Evolutionary conservation across 1,140 invertebrate species (phyloP).

Genomic region (Physella acuta): DNA sequence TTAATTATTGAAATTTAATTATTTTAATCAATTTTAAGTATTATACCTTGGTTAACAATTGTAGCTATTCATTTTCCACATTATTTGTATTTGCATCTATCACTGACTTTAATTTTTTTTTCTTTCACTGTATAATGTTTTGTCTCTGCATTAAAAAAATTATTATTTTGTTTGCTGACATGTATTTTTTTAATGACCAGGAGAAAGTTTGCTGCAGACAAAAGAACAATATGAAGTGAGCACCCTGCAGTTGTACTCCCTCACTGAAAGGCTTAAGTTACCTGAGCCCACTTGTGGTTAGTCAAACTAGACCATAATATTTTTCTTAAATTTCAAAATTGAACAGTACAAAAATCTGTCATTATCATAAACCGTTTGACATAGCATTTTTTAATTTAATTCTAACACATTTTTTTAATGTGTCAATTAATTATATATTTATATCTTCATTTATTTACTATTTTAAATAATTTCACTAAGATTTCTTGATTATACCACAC

Average conservation of each 20-base stretch:
- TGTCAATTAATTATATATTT: neutral
- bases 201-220: slow-evolving; percentile 49
- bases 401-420: no score
- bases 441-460: neutral
- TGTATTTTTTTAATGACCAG: slow-evolving; percentile 38
- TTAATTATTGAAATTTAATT: no score
- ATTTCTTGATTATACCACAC: neutral
- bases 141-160: neutral
- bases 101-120: neutral
- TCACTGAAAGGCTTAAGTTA: slow-evolving; percentile 82
- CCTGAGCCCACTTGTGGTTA: slow-evolving; percentile 72
- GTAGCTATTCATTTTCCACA: neutral
- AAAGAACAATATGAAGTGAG: slow-evolving; percentile 46
- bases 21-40: no score
- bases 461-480: neutral
- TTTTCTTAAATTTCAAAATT: neutral
- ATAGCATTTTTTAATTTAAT: no score
- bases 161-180: neutral
- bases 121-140: neutral
- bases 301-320: no score
- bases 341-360: no score
- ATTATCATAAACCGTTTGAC: no score
- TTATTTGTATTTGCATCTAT: neutral
- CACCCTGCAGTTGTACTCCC: slow-evolving; percentile 75
- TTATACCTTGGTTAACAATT: no score